phyloP scores from a whole-genome alignment of 2,888 invertebrate genomes.

The Nomada fabriciana region DNA sequence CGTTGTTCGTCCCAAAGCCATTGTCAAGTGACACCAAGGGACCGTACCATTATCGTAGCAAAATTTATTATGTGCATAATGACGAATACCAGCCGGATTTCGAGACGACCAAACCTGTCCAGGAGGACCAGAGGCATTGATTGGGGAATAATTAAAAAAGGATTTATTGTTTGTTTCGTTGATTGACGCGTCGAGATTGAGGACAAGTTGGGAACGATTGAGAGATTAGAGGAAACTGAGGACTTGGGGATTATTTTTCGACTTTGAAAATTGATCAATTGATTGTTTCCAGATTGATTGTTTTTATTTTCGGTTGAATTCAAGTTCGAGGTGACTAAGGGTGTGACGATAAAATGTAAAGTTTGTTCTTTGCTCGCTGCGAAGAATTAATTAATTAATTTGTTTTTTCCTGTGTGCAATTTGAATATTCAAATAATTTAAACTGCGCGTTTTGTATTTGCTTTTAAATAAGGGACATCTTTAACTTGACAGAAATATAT shows the following conservation, averaged over 20 bases:
- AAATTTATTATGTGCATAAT: conserved; percentile 77
- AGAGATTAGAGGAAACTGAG: neutral
- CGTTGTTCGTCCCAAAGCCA: conserved; percentile 79
- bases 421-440: no score
- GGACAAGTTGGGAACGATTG: neutral
- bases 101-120: conserved; percentile 44
- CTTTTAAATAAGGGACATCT: no score
- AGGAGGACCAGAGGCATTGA: conserved; percentile 63
- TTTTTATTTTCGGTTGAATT: neutral
- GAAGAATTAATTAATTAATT: no score
- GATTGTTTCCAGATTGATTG: neutral
- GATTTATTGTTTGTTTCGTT: neutral
- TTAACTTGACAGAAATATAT: no score
- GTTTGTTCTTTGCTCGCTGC: no score
- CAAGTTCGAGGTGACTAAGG: no score
- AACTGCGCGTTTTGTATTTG: no score
- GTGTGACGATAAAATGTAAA: no score
- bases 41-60: conserved; percentile 76
- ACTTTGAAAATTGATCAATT: neutral
- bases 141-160: neutral
- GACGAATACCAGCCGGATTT: conserved; percentile 61
- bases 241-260: no score
- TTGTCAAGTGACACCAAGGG: conserved; percentile 73
- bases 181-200: conserved; percentile 8
- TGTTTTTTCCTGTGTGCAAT: no score